These are phyloP conservation scores for Saccopteryx bilineata DNA, from an alignment of 2,113 vertebrate genomes.

Conservation along the genomic window DNA sequence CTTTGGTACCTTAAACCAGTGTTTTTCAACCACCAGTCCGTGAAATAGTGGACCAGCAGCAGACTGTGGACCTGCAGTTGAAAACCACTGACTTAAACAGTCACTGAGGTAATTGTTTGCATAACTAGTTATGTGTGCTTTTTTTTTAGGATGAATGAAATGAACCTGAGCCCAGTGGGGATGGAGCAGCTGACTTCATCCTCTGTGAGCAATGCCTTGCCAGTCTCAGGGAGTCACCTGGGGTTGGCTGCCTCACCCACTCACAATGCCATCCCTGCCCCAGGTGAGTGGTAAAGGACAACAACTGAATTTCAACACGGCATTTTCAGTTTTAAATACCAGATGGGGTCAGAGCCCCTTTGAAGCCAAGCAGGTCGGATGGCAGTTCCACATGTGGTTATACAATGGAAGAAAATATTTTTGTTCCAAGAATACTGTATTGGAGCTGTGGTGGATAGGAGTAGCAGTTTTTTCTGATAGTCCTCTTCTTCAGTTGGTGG, in stretches of 20 bases:
- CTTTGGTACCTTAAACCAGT: background rate
- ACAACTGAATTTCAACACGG: background rate
- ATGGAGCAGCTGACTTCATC: conserved; percentile 98
- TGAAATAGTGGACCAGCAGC: too few relatives aligned
- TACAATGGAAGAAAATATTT: background rate
- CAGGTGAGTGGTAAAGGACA: conserved; percentile 89
- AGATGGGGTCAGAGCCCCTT: background rate
- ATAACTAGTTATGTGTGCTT: background rate
- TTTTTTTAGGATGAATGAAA: conserved; percentile 96
- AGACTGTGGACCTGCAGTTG: too few relatives aligned
- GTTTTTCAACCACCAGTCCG: too few relatives aligned
- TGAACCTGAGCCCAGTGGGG: conserved; percentile 97
- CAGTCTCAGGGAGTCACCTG: conserved; percentile 92
- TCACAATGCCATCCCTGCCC: conserved; percentile 94
- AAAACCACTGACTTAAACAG: background rate
- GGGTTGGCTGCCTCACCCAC: conserved; percentile 95
- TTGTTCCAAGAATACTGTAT: background rate
- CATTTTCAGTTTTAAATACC: background rate
- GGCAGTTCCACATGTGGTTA: background rate
- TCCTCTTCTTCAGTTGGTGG: background rate
- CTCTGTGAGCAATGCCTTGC: conserved; percentile 93
- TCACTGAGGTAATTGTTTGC: background rate
- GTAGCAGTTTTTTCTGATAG: background rate
- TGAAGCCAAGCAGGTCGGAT: background rate
- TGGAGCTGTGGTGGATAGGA: background rate